Percentiles rank a stretch among this genome's conserved stretches.
Evolutionary conservation across 2,797 vertebrate species (phyloP).

Genomic region (Sylvia borin): DNA sequence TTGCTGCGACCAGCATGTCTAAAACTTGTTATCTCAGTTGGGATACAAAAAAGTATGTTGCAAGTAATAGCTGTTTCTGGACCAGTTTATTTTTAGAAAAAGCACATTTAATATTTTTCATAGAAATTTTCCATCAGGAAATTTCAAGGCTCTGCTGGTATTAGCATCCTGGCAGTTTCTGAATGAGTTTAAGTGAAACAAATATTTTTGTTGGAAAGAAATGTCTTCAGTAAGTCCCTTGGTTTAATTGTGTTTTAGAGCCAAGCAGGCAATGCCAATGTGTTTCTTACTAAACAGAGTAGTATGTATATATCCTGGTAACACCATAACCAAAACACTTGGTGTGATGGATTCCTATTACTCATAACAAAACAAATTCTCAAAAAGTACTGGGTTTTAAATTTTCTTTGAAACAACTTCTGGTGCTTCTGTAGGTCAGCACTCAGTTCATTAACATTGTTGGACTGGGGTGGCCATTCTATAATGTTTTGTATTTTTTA

Average conservation of each 20-base stretch:
- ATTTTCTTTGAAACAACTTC: not conserved
- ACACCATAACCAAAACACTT: not conserved
- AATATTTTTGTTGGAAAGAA: slow-evolving; percentile 19
- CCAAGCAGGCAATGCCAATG: not conserved
- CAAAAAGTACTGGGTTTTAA: not conserved
- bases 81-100: slow-evolving; percentile 40
- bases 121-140: slow-evolving; percentile 7
- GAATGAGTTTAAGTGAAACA: not conserved
- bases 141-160: slow-evolving; percentile 18
- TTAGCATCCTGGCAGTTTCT: slow-evolving; percentile 4
- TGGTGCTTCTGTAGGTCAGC: not conserved
- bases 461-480: not conserved
- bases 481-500: not conserved
- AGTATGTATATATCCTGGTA: not conserved
- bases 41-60: slow-evolving; percentile 3
- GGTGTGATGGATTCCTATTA: not conserved
- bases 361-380: not conserved
- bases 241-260: not conserved
- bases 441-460: not conserved
- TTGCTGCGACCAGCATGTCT: slow-evolving; percentile 42
- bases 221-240: not conserved
- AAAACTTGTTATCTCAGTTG: slow-evolving; percentile 52
- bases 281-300: not conserved
- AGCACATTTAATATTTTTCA: slow-evolving; percentile 15
- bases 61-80: slow-evolving; percentile 30